phyloP scores from a whole-genome alignment of 2,888 invertebrate species.

The Eupithecia abbreviata region DNA sequence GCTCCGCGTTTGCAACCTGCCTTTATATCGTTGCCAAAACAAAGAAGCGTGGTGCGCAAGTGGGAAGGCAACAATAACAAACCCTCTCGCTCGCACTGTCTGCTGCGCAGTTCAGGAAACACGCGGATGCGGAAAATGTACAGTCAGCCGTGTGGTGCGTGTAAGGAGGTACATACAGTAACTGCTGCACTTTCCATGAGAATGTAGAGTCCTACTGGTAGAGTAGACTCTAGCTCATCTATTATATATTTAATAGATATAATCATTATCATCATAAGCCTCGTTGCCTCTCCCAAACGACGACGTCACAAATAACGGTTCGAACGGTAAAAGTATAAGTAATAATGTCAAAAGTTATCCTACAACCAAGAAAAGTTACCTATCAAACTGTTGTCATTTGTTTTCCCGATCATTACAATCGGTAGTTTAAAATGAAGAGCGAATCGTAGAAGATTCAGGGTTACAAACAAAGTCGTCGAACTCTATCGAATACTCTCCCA shows the following conservation, averaged over 20 bases:
- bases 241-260: background rate
- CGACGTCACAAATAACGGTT: too few relatives aligned
- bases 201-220: background rate
- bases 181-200: background rate
- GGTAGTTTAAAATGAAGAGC: background rate
- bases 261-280: background rate
- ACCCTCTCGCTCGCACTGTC: constrained; percentile 69
- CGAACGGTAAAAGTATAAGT: background rate
- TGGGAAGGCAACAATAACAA: constrained; percentile 78
- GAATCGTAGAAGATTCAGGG: background rate
- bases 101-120: constrained; percentile 79
- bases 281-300: too few relatives aligned
- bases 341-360: background rate
- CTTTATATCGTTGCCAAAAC: constrained; percentile 83
- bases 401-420: background rate
- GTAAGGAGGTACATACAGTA: background rate
- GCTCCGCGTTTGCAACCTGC: constrained; percentile 70
- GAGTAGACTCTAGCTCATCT: background rate
- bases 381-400: background rate
- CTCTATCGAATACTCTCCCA: background rate
- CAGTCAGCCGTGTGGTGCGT: constrained; percentile 12
- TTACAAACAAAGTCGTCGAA: constrained; percentile 8
- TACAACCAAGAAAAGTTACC: background rate
- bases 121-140: constrained; percentile 60
- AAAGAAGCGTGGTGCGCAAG: constrained; percentile 79